These are phyloP conservation scores for Esperia sulphurella DNA, from an alignment of 2,888 invertebrate species.

Conservation along the genomic window DNA sequence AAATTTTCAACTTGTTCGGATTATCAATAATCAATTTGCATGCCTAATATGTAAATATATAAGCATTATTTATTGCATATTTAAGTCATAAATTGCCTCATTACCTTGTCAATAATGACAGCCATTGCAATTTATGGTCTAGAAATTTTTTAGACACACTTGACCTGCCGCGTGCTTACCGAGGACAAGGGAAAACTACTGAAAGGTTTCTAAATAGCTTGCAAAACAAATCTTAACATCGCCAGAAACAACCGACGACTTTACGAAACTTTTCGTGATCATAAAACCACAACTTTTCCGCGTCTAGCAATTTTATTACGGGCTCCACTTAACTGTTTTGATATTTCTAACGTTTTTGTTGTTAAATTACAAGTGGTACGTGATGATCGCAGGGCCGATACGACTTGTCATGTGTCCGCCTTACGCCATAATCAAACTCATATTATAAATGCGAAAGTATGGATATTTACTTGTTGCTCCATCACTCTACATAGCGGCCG, in stretches of 20 bases:
- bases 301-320: conserved; percentile 49
- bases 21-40: too few relatives aligned
- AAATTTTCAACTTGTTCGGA: too few relatives aligned
- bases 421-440: neutral
- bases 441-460: neutral
- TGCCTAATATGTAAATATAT: neutral
- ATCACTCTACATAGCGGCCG: too few relatives aligned
- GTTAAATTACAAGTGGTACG: conserved; percentile 39
- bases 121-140: conserved; percentile 6
- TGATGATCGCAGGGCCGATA: conserved; percentile 34
- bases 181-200: conserved; percentile 34
- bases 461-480: too few relatives aligned
- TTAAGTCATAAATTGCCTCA: neutral
- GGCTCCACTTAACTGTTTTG: conserved; percentile 36
- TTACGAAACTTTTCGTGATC: conserved; percentile 72
- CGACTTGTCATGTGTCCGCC: neutral
- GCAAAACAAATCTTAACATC: conserved; percentile 45
- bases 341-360: conserved; percentile 42
- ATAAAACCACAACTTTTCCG: conserved; percentile 62
- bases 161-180: conserved; percentile 31
- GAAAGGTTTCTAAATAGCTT: conserved; percentile 46
- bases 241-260: conserved; percentile 50
- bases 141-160: conserved; percentile 10
- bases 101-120: neutral
- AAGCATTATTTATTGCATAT: neutral